Evolutionary conservation across 2,888 invertebrate genomes (phyloP), one percentile per base, ranked within the genome.

Genomic region (Bembecia ichneumoniformis): DNA sequence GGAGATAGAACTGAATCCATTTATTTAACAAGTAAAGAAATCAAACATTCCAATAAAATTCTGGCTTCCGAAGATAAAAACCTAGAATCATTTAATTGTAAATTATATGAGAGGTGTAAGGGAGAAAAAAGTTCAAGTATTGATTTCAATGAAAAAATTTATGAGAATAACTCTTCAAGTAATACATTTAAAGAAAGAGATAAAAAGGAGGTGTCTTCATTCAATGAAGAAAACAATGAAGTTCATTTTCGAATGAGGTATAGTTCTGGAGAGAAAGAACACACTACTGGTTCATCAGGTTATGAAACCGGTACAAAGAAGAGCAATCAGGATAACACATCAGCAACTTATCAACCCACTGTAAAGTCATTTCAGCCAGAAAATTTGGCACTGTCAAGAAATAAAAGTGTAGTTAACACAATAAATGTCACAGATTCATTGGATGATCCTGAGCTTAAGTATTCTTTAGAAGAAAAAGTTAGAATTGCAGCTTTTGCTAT

Each of bases 331-430:
- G 68, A 71, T 40, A 69, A 58, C 50, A 66, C 62, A 15, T 16
- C 16, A 40, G 44, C 16, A 9, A 13, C 53, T 66, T 68, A 43
- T 65, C 71, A 35, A 65, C 69, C 45, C 56, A 60, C 15, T 28
- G 52, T 63, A 9, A 77, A 73, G 58, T 53, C 63, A 49, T 69
- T 64, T 52, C 71, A 72, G 54, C 82, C 83, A 54, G 83, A 87
- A 63, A 86, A 87, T 55, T 78, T 76, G 56, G 80, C 84, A 34
- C 73, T 87, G 44, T 84, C 86, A 15, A 82, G 82, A 46, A 84
- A 87, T 55, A 79, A 78, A 69, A 74, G 81, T 62, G 62, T 77
- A 44, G 15, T 20, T 17, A 20, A 67, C 76, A 4, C 77, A 80
- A 52, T 78, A 49, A 70, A 68, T 47, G 79, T 77, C n/a, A 52